Percentiles rank a stretch among this genome's conserved stretches.
phyloP scores from a whole-genome alignment of 1,140 invertebrate genomes.

The Leptonema lineaticorne region DNA sequence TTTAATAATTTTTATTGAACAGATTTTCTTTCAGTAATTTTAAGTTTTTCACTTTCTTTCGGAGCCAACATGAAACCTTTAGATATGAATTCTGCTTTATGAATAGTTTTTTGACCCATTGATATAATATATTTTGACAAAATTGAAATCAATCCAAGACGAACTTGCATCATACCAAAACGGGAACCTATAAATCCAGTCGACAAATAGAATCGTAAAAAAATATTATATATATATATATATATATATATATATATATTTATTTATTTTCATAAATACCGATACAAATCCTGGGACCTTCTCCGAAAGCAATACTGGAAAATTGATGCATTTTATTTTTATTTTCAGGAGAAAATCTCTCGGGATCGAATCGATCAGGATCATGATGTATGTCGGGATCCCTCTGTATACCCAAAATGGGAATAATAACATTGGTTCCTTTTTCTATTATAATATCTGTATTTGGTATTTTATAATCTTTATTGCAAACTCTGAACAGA shows the following conservation, averaged over 20 bases:
- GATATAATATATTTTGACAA: slow-evolving; percentile 2
- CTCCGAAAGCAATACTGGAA: slow-evolving; percentile 59
- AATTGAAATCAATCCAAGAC: background rate
- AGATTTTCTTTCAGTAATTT: background rate
- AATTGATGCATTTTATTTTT: slow-evolving; percentile 49
- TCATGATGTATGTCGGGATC: slow-evolving; percentile 59
- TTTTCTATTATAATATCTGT: slow-evolving; percentile 60
- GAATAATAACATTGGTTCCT: slow-evolving; percentile 62
- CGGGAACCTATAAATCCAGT: background rate
- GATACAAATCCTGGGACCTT: slow-evolving; percentile 60
- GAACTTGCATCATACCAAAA: slow-evolving; percentile 2
- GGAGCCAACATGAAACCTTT: background rate
- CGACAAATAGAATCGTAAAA: background rate
- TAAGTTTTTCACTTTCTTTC: background rate
- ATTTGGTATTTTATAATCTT: slow-evolving; percentile 59
- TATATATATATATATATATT: background rate
- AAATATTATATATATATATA: background rate
- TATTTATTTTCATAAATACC: slow-evolving; percentile 45
- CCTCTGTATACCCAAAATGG: slow-evolving; percentile 63
- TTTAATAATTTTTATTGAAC: background rate
- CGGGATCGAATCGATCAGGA: slow-evolving; percentile 66
- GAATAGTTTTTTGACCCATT: background rate
- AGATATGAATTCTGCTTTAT: background rate
- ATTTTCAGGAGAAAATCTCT: slow-evolving; percentile 63
- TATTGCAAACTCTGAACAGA: slow-evolving; percentile 58